phyloP scores from a whole-genome alignment of 2,888 invertebrate genomes.

The Cataglyphis altisquamis region DNA sequence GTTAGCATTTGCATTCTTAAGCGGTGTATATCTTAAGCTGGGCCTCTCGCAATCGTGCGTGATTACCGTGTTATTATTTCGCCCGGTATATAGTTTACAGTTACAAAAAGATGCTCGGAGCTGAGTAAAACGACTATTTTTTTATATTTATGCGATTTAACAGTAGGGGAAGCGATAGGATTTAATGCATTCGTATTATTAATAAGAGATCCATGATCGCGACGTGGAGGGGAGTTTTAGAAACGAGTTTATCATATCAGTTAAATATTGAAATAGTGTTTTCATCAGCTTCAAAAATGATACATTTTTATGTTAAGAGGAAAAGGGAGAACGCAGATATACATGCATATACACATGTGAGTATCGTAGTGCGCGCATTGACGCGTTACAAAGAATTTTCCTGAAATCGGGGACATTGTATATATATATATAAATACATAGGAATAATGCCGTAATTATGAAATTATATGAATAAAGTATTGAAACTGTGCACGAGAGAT shows the following conservation, averaged over 20 bases:
- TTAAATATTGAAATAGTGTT: constrained; percentile 52
- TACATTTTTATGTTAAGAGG: constrained; percentile 34
- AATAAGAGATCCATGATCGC: not conserved
- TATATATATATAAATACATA: constrained; percentile 73
- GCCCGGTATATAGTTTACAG: constrained; percentile 58
- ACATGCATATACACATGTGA: constrained; percentile 5
- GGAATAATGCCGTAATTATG: constrained; percentile 78
- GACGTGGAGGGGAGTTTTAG: not conserved
- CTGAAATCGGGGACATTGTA: constrained; percentile 71
- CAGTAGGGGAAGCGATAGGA: not conserved
- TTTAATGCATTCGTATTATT: constrained; percentile 19
- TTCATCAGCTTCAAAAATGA: constrained; percentile 30
- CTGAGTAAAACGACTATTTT: constrained; percentile 55
- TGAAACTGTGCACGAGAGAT: constrained; percentile 64
- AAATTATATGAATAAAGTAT: constrained; percentile 82
- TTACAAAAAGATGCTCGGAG: constrained; percentile 17
- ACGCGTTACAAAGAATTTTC: constrained; percentile 73
- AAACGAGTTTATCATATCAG: constrained; percentile 12
- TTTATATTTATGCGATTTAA: constrained; percentile 58
- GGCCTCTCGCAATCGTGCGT: constrained; percentile 29
- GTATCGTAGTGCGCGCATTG: constrained; percentile 63
- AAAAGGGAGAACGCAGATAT: not conserved
- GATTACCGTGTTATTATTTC: constrained; percentile 56
- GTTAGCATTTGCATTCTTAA: constrained; percentile 66
- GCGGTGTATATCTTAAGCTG: constrained; percentile 46